Conservation (phyloP, 2,113 vertebrate genomes). For the Calyptommatus sinebrachiatus region DNA sequence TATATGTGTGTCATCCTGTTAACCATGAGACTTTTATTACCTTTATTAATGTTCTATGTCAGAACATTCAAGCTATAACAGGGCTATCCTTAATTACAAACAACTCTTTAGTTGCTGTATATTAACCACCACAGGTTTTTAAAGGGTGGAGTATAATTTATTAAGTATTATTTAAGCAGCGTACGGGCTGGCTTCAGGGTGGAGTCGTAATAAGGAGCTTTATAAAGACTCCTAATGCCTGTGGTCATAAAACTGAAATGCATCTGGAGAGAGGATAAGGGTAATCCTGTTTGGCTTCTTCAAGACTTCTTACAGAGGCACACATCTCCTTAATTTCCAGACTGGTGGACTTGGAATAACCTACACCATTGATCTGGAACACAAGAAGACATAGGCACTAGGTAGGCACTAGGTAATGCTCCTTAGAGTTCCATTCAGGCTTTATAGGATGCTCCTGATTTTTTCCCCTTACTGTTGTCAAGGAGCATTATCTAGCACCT, state of each 20-base stretch:
- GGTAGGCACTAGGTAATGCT: no score
- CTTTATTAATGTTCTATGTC: conserved; percentile 60
- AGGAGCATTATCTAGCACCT: no score
- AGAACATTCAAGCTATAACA: conserved; percentile 68
- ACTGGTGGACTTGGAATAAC: no score
- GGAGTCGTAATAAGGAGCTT: conserved; percentile 60
- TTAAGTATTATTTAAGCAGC: conserved; percentile 62
- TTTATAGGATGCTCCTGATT: no score
- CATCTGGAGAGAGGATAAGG: conserved; percentile 59
- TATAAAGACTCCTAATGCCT: conserved; percentile 60
- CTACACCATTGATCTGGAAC: no score
- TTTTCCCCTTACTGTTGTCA: no score
- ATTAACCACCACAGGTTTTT: conserved; percentile 67
- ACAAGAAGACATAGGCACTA: no score
- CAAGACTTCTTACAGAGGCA: conserved; percentile 43
- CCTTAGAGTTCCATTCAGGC: no score
- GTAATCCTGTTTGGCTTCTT: conserved; percentile 54
- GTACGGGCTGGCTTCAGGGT: conserved; percentile 56
- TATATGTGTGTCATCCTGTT: conserved; percentile 62
- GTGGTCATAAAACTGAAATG: conserved; percentile 65
- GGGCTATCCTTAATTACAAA: conserved; percentile 69
- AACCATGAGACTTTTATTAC: conserved; percentile 53
- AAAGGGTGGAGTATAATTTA: conserved; percentile 69
- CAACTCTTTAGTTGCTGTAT: conserved; percentile 67
- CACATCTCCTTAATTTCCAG: no score